Evolutionary conservation across 2,113 vertebrate species (phyloP).

Genomic region (Noctilio leporinus): DNA sequence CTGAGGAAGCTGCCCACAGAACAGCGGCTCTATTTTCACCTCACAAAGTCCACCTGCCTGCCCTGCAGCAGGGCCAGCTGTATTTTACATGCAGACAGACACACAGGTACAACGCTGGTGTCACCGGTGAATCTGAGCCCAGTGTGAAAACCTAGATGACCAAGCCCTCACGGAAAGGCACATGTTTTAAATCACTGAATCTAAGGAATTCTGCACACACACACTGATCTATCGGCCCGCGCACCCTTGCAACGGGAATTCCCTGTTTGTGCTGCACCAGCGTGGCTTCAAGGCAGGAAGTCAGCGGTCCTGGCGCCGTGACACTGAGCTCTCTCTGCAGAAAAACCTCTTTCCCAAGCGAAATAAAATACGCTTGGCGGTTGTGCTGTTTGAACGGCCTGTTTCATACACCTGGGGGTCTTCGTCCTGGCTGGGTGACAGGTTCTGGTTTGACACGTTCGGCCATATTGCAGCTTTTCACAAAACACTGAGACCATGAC

Average conservation of each 20-base stretch:
- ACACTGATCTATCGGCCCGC: background rate
- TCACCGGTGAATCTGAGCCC: background rate
- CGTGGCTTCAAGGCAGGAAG: accelerated
- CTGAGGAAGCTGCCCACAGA: too few relatives aligned
- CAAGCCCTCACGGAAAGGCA: background rate
- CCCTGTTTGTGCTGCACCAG: background rate
- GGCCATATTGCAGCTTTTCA: slow-evolving; percentile 53
- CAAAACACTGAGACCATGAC: slow-evolving; percentile 19
- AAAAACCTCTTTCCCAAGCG: background rate
- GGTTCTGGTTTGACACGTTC: slow-evolving; percentile 57
- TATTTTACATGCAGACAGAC: background rate
- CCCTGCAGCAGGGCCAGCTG: background rate
- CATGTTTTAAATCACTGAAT: background rate
- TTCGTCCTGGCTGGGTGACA: slow-evolving; percentile 48
- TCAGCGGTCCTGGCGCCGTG: background rate
- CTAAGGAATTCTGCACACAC: background rate
- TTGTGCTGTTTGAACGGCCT: background rate
- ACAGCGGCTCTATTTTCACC: background rate
- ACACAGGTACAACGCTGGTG: background rate
- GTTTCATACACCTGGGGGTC: background rate
- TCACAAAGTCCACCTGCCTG: background rate
- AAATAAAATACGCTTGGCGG: background rate
- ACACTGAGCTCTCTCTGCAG: background rate
- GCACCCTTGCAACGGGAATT: background rate
- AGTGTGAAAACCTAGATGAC: background rate